phyloP scores from a whole-genome alignment of 2,113 vertebrate genomes.

The Lamprologus tigripictilis region DNA sequence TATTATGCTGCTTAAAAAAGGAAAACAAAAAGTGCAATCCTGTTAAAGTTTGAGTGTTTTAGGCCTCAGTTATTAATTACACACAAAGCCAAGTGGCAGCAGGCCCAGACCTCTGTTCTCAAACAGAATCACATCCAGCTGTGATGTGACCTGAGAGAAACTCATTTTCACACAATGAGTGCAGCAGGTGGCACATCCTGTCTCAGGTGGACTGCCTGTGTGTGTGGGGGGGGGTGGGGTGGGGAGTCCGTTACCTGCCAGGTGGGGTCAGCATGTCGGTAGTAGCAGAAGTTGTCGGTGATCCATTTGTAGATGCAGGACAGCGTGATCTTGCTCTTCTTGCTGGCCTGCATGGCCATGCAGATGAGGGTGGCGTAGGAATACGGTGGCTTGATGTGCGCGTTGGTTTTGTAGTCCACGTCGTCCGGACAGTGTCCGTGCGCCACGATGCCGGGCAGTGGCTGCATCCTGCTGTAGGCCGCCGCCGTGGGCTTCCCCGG shows the following conservation, averaged over 20 bases:
- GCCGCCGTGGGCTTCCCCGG: conserved; percentile 87
- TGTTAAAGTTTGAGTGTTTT: neutral
- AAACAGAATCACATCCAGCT: neutral
- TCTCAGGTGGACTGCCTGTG: neutral
- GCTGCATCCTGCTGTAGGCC: conserved; percentile 64
- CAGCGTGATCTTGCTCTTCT: conserved; percentile 87
- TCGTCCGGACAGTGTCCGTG: conserved; percentile 80
- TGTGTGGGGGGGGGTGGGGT: neutral
- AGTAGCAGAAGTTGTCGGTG: conserved; percentile 97
- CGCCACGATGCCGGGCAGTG: conserved; percentile 52
- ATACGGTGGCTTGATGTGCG: conserved; percentile 84
- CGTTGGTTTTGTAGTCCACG: conserved; percentile 86
- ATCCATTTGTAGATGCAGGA: conserved; percentile 97
- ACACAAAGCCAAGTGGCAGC: conserved; percentile 6
- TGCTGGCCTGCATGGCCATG: conserved; percentile 94
- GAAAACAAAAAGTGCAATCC: neutral
- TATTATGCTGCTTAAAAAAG: neutral
- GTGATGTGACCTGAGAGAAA: neutral
- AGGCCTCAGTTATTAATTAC: neutral
- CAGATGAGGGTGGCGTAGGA: conserved; percentile 94
- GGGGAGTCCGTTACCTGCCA: conserved; percentile 75
- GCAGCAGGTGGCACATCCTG: neutral
- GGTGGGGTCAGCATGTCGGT: conserved; percentile 87
- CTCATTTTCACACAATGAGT: neutral
- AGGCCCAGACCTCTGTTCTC: neutral